Percentiles rank a stretch among this genome's conserved stretches.
Evolutionary conservation across 2,113 vertebrate genomes (phyloP).

Genomic region (Amazona guildingii): DNA sequence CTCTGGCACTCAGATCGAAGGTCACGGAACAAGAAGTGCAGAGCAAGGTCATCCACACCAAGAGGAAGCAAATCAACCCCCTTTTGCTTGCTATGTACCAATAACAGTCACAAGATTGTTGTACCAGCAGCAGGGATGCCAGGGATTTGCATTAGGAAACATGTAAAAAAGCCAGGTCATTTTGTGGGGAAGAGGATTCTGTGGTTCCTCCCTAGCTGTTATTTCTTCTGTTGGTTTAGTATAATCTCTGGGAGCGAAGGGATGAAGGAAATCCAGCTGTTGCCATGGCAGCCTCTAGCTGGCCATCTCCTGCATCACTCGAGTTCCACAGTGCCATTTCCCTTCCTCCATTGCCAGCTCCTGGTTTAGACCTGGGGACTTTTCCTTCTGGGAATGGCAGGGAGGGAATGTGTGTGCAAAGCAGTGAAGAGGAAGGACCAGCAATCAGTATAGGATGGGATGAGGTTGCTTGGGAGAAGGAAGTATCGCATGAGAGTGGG

Average conservation of each 20-base stretch:
- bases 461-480: background rate
- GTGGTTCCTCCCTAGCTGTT: background rate
- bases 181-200: background rate
- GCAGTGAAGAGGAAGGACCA: background rate
- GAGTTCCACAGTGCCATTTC: background rate
- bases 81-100: background rate
- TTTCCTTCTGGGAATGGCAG: background rate
- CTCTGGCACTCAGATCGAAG: background rate
- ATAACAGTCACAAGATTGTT: background rate
- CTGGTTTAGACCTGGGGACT: background rate
- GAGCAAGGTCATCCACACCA: background rate
- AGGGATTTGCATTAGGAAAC: background rate
- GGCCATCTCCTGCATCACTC: background rate
- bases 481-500: background rate
- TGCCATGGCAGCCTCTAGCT: constrained; percentile 60
- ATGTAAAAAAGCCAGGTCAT: background rate
- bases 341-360: background rate
- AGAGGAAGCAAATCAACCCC: background rate
- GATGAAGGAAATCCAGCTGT: constrained; percentile 60
- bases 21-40: background rate
- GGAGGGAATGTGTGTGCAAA: background rate
- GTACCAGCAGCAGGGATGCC: background rate
- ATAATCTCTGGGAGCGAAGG: background rate
- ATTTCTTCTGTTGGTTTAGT: background rate
- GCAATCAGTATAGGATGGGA: background rate